A percentile compares a stretch with the other conserved stretches of the same genome.
Evolutionary conservation across 2,113 vertebrate species (phyloP).

Genomic region (Leptobrachium ailaonicum): DNA sequence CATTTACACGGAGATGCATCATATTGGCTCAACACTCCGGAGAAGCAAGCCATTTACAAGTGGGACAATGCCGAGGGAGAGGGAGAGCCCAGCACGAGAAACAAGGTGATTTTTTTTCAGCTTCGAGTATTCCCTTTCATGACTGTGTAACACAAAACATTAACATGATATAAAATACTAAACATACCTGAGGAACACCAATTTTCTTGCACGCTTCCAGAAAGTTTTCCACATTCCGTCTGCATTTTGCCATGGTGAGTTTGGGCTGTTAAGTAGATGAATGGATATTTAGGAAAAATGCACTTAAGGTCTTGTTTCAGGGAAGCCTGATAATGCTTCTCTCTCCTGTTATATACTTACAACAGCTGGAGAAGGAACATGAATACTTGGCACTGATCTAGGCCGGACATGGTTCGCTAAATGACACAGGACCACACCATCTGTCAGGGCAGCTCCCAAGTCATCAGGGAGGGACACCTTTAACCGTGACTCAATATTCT

Average conservation of each 20-base stretch:
- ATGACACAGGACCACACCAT: conserved; percentile 95
- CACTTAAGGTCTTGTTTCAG: neutral
- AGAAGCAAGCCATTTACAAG: too few species aligned
- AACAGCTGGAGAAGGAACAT: conserved; percentile 95
- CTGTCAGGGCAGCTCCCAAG: conserved; percentile 88
- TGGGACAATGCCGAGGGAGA: too few species aligned
- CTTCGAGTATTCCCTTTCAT: too few species aligned
- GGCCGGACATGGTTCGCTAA: conserved; percentile 94
- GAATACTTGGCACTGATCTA: conserved; percentile 93
- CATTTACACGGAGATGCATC: too few species aligned
- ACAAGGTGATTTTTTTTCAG: too few species aligned
- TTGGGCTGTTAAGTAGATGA: conserved; percentile 76
- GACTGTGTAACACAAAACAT: too few species aligned
- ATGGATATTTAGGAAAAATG: neutral
- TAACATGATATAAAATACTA: too few species aligned
- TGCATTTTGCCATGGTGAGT: conserved; percentile 98
- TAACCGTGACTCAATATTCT: conserved; percentile 92
- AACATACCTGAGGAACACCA: conserved; percentile 91
- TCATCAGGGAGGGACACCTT: conserved; percentile 90
- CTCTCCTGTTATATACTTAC: conserved; percentile 68
- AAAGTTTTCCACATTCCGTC: conserved; percentile 96
- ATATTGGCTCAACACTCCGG: too few species aligned
- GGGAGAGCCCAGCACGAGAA: too few species aligned
- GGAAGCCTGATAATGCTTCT: too few species aligned
- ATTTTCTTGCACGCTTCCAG: conserved; percentile 94